Conservation (phyloP, 2,113 vertebrate species). For the Tiliqua scincoides region DNA sequence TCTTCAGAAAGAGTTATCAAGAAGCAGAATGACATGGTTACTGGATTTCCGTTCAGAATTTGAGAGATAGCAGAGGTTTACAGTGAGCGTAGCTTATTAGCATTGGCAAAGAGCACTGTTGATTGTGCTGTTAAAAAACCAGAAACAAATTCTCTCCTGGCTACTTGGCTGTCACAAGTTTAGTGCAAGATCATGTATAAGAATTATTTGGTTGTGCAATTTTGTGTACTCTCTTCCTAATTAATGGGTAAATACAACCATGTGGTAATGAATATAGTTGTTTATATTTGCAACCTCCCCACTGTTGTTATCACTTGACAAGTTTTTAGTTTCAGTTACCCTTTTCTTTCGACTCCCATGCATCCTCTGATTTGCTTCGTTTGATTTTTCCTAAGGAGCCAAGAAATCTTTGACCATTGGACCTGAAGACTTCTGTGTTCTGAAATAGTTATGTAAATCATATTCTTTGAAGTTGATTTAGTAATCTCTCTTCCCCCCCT, state of each 20-base stretch:
- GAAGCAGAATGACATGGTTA: not conserved
- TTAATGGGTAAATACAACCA: not conserved
- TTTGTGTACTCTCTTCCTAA: not conserved
- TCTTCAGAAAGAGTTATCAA: not conserved
- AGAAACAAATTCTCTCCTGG: not conserved
- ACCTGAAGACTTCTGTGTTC: conserved; percentile 18
- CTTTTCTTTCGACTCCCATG: not conserved
- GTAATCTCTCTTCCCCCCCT: conserved; percentile 25
- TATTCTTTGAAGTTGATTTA: not conserved
- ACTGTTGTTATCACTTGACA: not conserved
- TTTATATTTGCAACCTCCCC: not conserved
- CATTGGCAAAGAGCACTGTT: not conserved
- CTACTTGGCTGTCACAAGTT: not conserved
- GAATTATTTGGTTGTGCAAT: not conserved
- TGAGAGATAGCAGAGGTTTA: not conserved
- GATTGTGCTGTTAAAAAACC: not conserved
- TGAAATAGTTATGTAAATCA: not conserved
- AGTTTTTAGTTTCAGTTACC: not conserved
- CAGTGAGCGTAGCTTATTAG: not conserved
- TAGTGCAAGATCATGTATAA: not conserved
- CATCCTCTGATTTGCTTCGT: not conserved
- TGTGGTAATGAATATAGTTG: not conserved
- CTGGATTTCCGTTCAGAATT: not conserved
- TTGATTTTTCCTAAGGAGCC: conserved; percentile 29
- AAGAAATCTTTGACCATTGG: not conserved